These are phyloP conservation scores for Lasiurus cinereus DNA, from an alignment of 2,113 vertebrate species.

Conservation along the genomic window DNA sequence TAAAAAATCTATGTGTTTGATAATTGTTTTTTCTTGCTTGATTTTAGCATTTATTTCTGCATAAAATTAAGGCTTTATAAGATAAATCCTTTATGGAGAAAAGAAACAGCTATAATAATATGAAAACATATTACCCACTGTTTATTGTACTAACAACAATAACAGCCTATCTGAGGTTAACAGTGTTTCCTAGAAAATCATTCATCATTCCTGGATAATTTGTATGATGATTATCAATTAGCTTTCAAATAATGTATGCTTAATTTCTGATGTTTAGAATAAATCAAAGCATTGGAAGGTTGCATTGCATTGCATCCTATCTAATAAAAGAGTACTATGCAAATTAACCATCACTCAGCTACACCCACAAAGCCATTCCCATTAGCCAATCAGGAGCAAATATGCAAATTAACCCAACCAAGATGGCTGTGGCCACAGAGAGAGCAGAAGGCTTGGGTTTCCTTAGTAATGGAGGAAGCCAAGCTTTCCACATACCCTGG, in stretches of 20 bases:
- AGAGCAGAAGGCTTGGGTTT: too few species aligned
- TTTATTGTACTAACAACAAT: not conserved
- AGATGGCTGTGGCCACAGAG: too few species aligned
- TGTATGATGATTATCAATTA: not conserved
- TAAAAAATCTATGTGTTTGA: conserved; percentile 6
- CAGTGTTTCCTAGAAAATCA: not conserved
- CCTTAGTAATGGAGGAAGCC: too few species aligned
- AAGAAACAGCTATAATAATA: not conserved
- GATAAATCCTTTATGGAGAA: not conserved
- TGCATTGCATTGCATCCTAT: not conserved
- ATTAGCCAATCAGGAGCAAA: too few species aligned
- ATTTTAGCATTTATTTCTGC: not conserved
- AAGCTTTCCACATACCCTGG: too few species aligned
- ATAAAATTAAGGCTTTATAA: not conserved
- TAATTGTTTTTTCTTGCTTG: not conserved
- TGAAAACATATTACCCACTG: not conserved
- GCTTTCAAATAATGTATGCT: not conserved
- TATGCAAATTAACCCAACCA: too few species aligned
- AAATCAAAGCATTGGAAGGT: not conserved
- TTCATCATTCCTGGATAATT: not conserved
- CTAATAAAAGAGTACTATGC: too few species aligned
- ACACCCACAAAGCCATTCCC: too few species aligned
- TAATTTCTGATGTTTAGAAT: not conserved
- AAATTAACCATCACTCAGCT: too few species aligned
- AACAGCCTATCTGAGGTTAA: not conserved